These are phyloP conservation scores for Megalops cyprinoides DNA, from an alignment of 2,797 vertebrate genomes.

Conservation along the genomic window DNA sequence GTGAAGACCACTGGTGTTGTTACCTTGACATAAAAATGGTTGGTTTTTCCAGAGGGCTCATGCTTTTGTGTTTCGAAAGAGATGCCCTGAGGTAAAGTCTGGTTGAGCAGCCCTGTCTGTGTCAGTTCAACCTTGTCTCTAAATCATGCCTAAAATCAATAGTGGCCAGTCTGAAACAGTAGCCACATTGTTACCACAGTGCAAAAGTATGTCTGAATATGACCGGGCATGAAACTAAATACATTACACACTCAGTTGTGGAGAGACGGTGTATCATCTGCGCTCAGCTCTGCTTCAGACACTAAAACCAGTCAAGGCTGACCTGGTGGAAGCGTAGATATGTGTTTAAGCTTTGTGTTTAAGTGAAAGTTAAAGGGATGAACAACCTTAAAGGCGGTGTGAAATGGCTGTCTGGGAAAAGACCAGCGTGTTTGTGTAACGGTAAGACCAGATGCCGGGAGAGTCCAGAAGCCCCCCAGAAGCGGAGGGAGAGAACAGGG, in stretches of 20 bases:
- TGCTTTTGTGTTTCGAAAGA: neutral
- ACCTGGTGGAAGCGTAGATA: neutral
- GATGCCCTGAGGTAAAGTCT: neutral
- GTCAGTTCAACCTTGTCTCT: neutral
- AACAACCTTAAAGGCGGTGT: too few species aligned
- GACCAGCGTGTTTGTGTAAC: neutral
- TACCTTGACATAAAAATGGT: neutral
- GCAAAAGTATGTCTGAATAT: too few species aligned
- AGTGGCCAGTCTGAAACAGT: neutral
- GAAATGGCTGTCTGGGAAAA: neutral
- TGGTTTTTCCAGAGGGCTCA: neutral
- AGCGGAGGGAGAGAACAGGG: neutral
- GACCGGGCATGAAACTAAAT: too few species aligned
- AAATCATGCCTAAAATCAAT: neutral
- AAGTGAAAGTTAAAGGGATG: neutral
- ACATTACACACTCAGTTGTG: too few species aligned
- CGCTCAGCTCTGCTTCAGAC: too few species aligned
- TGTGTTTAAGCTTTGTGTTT: neutral
- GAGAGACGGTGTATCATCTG: too few species aligned
- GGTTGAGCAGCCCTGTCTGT: neutral
- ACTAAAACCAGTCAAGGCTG: neutral
- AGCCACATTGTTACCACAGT: neutral
- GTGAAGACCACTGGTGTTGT: neutral
- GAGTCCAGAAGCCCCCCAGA: neutral
- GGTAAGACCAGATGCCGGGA: constrained; percentile 18